A percentile compares a stretch with the other conserved stretches of the same genome.
Conservation (phyloP, 2,888 invertebrate genomes). For the Philopedon plagiatum region DNA sequence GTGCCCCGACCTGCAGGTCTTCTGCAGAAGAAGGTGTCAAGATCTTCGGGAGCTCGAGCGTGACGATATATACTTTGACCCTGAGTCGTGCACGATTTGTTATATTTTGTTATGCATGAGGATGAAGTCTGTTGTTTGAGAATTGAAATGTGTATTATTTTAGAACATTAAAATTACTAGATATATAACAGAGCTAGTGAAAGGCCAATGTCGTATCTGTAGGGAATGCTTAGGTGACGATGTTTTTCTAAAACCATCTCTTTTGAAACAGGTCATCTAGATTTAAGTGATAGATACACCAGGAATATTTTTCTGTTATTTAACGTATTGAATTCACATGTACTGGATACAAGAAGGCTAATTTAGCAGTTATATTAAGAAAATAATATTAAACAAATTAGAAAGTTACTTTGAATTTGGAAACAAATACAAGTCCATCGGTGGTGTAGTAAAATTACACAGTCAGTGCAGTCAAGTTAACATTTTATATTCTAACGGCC, state of each 20-base stretch:
- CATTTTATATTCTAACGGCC: too few relatives aligned
- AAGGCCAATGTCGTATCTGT: background rate
- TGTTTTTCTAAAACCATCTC: background rate
- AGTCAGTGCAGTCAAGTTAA: too few relatives aligned
- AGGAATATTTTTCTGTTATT: too few relatives aligned
- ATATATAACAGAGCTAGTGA: background rate
- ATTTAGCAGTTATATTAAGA: too few relatives aligned
- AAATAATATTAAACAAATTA: too few relatives aligned
- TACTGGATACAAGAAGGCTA: too few relatives aligned
- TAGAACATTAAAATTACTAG: background rate
- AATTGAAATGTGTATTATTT: slow-evolving; percentile 11
- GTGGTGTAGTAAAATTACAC: too few relatives aligned
- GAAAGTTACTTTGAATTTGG: too few relatives aligned
- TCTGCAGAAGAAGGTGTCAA: slow-evolving; percentile 22
- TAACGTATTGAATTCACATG: too few relatives aligned
- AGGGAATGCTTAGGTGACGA: background rate
- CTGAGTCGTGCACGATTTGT: slow-evolving; percentile 17
- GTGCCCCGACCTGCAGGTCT: slow-evolving; percentile 15
- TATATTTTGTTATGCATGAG: slow-evolving; percentile 25
- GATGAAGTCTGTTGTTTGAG: slow-evolving; percentile 9
- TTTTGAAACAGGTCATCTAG: too few relatives aligned
- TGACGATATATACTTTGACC: slow-evolving; percentile 27
- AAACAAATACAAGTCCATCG: too few relatives aligned
- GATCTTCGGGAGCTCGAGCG: slow-evolving; percentile 29
- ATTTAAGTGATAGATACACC: too few relatives aligned